Percentiles rank a stretch among this genome's conserved stretches.
Evolutionary conservation across 2,113 vertebrate genomes (phyloP).

Genomic region (Phaethornis superciliosus): DNA sequence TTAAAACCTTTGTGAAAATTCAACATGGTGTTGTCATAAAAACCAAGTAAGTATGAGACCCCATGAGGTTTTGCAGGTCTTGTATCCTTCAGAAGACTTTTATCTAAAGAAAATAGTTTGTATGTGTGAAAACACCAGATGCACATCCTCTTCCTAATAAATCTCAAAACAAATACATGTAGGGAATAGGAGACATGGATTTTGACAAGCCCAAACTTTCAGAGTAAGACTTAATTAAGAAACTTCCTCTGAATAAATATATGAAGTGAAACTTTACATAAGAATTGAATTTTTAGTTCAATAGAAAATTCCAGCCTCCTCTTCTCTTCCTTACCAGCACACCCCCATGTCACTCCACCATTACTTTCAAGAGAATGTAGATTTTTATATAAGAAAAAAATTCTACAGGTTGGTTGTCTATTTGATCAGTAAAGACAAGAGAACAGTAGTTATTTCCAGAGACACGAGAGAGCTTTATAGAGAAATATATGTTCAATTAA

Average conservation of each 20-base stretch:
- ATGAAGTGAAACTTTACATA: not conserved
- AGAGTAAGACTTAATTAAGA: not conserved
- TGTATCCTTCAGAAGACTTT: conserved; percentile 28
- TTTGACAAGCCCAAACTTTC: not conserved
- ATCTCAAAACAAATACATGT: not conserved
- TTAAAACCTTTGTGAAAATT: conserved; percentile 56
- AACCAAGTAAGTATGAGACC: not conserved
- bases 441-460: not conserved
- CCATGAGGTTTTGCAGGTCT: not conserved
- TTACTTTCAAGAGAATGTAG: not conserved
- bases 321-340: not conserved
- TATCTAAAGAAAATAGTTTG: not conserved
- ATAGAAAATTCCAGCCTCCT: not conserved
- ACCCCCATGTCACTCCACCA: not conserved
- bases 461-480: not conserved
- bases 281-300: not conserved
- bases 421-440: not conserved
- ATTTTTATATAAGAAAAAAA: not conserved
- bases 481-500: not conserved
- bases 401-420: not conserved
- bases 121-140: not conserved
- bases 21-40: conserved; percentile 15
- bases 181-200: not conserved
- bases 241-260: not conserved
- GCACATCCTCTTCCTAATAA: not conserved